These are phyloP conservation scores for Riparia riparia DNA, from an alignment of 2,113 vertebrate species.

Conservation along the genomic window DNA sequence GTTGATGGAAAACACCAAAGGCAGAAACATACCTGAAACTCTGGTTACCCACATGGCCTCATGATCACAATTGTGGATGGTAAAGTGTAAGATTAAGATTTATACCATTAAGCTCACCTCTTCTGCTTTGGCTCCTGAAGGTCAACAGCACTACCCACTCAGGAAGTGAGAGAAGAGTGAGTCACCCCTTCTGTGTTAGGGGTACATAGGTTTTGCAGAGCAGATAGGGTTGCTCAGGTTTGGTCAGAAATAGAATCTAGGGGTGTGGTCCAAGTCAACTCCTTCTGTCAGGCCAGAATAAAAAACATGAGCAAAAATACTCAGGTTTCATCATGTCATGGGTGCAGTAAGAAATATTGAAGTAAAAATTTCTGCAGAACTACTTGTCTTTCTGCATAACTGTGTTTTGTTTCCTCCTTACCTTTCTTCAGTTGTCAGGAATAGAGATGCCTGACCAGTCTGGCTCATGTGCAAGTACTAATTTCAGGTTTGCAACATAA, in stretches of 20 bases:
- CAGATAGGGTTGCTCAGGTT: background rate
- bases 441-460: background rate
- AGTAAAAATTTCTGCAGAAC: background rate
- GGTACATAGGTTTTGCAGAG: background rate
- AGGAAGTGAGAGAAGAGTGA: background rate
- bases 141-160: rapidly evolving
- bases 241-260: background rate
- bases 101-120: background rate
- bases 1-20: background rate
- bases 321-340: background rate
- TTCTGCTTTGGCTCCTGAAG: background rate
- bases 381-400: background rate
- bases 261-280: background rate
- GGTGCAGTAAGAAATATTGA: background rate
- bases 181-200: rapidly evolving
- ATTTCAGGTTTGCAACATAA: background rate
- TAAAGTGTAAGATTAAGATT: background rate
- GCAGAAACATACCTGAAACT: background rate
- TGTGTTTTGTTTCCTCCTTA: background rate
- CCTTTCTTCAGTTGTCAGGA: background rate
- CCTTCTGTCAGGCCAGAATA: background rate
- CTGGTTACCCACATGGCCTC: rapidly evolving
- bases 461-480: background rate
- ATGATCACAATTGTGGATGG: rapidly evolving
- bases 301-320: background rate